A percentile compares a stretch with the other conserved stretches of the same genome.
Conservation (phyloP, 1,140 invertebrate genomes). For the Drosophila bocki region DNA sequence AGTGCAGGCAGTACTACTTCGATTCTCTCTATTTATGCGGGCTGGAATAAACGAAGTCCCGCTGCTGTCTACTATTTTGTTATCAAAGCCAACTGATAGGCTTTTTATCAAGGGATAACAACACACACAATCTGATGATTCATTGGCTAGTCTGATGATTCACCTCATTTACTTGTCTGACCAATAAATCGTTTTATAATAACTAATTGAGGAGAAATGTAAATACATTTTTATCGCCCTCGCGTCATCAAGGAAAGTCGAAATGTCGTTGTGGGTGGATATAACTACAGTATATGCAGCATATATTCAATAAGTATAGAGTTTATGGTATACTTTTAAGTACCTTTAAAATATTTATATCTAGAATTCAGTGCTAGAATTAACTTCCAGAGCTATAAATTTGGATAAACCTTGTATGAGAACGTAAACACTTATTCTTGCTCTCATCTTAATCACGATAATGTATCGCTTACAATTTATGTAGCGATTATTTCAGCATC, state of each 20-base stretch:
- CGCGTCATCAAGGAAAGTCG: background rate
- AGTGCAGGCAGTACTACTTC: background rate
- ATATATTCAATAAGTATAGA: background rate
- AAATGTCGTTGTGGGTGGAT: background rate
- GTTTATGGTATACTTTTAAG: background rate
- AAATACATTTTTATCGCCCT: slow-evolving; percentile 57
- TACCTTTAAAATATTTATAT: background rate
- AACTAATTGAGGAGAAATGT: slow-evolving; percentile 59
- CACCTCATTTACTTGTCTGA: slow-evolving; percentile 14
- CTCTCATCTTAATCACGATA: background rate
- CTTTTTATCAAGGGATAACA: slow-evolving; percentile 43
- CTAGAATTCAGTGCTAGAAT: background rate
- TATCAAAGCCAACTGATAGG: slow-evolving; percentile 27
- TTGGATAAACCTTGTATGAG: background rate
- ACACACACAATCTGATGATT: slow-evolving; percentile 45
- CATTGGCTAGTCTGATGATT: slow-evolving; percentile 25
- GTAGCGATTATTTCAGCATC: slow-evolving; percentile 9
- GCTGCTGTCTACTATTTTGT: slow-evolving; percentile 18
- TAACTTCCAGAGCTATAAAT: background rate
- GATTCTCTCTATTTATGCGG: background rate
- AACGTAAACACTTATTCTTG: background rate
- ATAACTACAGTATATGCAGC: background rate
- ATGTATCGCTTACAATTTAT: slow-evolving; percentile 2
- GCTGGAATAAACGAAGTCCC: background rate
- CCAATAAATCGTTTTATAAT: slow-evolving; percentile 54